Conservation (phyloP, 1,140 invertebrate species). For the Procambarus virginalis region DNA sequence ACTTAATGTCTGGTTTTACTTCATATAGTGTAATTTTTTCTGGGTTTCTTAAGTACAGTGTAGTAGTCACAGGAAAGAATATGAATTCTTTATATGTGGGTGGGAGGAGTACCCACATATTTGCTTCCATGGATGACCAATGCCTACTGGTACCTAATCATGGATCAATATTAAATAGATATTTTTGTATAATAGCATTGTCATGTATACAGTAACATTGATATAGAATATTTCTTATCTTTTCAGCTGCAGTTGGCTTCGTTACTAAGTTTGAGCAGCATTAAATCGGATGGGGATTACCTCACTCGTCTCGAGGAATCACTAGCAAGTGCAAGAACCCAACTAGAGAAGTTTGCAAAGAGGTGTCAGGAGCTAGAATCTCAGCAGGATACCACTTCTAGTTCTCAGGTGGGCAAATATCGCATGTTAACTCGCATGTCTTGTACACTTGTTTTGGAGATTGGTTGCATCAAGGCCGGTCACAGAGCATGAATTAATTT, state of each 20-base stretch:
- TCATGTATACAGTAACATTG: neutral
- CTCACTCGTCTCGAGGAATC: constrained; percentile 50
- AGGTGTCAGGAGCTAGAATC: constrained; percentile 24
- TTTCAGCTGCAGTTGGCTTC: constrained; percentile 52
- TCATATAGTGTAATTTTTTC: too few species aligned
- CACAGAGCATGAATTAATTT: too few species aligned
- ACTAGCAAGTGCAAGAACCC: constrained; percentile 20
- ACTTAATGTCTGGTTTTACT: too few species aligned
- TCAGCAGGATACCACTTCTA: neutral
- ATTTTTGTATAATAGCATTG: too few species aligned
- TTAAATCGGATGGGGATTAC: constrained; percentile 30
- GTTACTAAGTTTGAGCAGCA: constrained; percentile 34
- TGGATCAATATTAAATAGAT: too few species aligned
- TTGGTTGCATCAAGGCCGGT: too few species aligned
- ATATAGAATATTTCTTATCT: neutral
- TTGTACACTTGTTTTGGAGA: neutral
- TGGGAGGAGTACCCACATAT: too few species aligned
- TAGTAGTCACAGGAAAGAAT: too few species aligned
- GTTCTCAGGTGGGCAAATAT: neutral
- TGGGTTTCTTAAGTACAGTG: too few species aligned
- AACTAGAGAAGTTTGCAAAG: constrained; percentile 26
- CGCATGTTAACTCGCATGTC: neutral
- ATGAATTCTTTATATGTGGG: too few species aligned
- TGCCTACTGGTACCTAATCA: too few species aligned
- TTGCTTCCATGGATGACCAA: too few species aligned